A percentile compares a stretch with the other conserved stretches of the same genome.
Conservation (phyloP, 2,888 invertebrate species). For the Mythimna albipuncta region DNA sequence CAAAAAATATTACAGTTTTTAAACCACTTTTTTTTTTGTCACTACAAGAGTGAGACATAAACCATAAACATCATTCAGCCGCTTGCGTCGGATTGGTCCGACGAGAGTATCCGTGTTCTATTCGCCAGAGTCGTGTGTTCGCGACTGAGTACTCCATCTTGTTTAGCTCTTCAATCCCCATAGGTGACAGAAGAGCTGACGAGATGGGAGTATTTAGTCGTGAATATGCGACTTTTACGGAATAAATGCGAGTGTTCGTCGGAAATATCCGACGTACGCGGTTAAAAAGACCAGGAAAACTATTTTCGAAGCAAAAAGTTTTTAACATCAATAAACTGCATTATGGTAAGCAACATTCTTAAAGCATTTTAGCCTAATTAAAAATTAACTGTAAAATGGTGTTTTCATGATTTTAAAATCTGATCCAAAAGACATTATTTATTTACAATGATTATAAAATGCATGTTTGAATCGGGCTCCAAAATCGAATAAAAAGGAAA, state of each 20-base stretch:
- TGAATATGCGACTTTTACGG: no score
- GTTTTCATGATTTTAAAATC: conserved; percentile 32
- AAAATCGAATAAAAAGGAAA: conserved; percentile 15
- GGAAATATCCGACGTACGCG: no score
- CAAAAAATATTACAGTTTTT: conserved; percentile 12
- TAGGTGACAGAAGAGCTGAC: no score
- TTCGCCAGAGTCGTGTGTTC: no score
- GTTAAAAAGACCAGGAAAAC: not conserved
- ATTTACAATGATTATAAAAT: conserved; percentile 29
- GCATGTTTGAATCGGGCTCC: conserved; percentile 13
- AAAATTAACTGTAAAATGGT: not conserved
- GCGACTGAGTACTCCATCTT: no score
- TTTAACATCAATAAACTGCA: conserved; percentile 22
- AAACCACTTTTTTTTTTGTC: not conserved
- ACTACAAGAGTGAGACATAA: not conserved
- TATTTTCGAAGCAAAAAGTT: not conserved
- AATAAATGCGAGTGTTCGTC: no score
- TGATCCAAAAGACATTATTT: conserved; percentile 24
- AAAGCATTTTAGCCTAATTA: conserved; percentile 34
- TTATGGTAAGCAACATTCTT: conserved; percentile 20
- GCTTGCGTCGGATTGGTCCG: no score
- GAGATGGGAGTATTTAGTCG: no score
- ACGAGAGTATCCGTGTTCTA: no score
- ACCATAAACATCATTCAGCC: no score
- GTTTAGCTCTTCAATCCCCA: no score